Percentiles rank a stretch among this genome's conserved stretches.
Evolutionary conservation across 2,888 invertebrate genomes (phyloP).

Genomic region (Panopea generosa): DNA sequence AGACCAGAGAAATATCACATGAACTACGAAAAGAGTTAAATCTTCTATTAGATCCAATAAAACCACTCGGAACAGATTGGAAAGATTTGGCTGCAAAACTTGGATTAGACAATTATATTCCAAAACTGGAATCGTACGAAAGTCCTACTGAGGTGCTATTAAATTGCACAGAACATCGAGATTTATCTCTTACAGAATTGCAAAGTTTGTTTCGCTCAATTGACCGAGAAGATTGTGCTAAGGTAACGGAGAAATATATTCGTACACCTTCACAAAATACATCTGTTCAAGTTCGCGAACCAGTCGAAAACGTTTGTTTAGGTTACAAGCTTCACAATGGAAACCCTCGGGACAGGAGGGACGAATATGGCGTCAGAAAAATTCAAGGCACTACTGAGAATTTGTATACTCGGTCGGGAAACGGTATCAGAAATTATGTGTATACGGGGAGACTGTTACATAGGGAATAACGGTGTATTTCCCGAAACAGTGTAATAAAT

Average conservation of each 20-base stretch:
- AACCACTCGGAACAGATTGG: slow-evolving; percentile 60
- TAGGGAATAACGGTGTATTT: too few relatives aligned
- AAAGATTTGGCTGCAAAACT: slow-evolving; percentile 57
- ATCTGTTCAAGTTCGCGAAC: neutral
- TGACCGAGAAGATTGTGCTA: slow-evolving; percentile 26
- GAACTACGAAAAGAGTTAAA: slow-evolving; percentile 49
- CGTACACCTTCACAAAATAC: neutral
- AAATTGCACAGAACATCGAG: slow-evolving; percentile 46
- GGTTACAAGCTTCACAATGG: neutral
- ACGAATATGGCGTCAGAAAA: neutral
- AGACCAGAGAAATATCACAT: slow-evolving; percentile 20
- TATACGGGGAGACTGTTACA: too few relatives aligned
- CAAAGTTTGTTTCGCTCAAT: slow-evolving; percentile 29
- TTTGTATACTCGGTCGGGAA: too few relatives aligned
- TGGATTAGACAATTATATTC: slow-evolving; percentile 55
- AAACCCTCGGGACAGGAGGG: neutral
- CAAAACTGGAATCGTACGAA: slow-evolving; percentile 33
- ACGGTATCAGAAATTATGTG: too few relatives aligned
- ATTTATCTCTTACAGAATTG: slow-evolving; percentile 38
- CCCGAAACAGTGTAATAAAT: too few relatives aligned
- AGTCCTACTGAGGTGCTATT: slow-evolving; percentile 65
- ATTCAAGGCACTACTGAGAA: too few relatives aligned
- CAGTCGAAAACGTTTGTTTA: neutral
- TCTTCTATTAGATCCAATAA: slow-evolving; percentile 60
- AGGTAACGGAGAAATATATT: slow-evolving; percentile 22